A percentile compares a stretch with the other conserved stretches of the same genome.
phyloP scores from a whole-genome alignment of 2,797 vertebrate genomes.

The Distichodus sexfasciatus region DNA sequence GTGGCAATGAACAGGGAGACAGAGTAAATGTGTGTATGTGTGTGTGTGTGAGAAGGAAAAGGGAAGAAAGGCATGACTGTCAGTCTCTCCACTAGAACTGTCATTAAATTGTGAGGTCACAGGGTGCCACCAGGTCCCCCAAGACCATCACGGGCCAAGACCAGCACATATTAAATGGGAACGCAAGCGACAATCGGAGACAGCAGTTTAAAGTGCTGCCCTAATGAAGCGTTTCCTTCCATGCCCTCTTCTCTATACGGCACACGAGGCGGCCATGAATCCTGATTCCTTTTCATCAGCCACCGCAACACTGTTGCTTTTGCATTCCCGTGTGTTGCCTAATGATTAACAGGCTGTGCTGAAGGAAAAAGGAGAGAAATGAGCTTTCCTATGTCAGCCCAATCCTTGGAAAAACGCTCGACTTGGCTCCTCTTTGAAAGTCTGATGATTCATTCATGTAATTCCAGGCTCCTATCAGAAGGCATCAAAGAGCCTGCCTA shows the following conservation, averaged over 20 bases:
- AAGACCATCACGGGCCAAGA: constrained; percentile 9
- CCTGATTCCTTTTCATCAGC: constrained; percentile 47
- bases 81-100: constrained; percentile 29
- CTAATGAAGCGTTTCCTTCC: constrained; percentile 44
- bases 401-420: constrained; percentile 30
- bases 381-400: constrained; percentile 35
- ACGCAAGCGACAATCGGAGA: constrained; percentile 24
- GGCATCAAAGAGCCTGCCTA: constrained; percentile 36
- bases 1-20: constrained; percentile 33
- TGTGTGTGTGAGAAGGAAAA: constrained; percentile 3
- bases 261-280: constrained; percentile 31
- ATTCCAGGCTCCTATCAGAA: constrained; percentile 26
- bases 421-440: constrained; percentile 12
- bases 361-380: constrained; percentile 34
- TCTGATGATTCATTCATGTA: constrained; percentile 33
- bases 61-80: constrained; percentile 9
- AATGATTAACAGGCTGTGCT: constrained; percentile 39
- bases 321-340: constrained; percentile 47
- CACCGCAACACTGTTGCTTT: constrained; percentile 37
- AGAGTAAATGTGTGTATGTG: constrained; percentile 4
- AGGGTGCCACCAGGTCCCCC: not conserved
- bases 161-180: constrained; percentile 26
- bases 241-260: constrained; percentile 12
- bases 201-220: not conserved
- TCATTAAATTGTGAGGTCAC: constrained; percentile 17